Evolutionary conservation across 2,888 invertebrate species (phyloP).

Genomic region (Acanthopleura granulata): DNA sequence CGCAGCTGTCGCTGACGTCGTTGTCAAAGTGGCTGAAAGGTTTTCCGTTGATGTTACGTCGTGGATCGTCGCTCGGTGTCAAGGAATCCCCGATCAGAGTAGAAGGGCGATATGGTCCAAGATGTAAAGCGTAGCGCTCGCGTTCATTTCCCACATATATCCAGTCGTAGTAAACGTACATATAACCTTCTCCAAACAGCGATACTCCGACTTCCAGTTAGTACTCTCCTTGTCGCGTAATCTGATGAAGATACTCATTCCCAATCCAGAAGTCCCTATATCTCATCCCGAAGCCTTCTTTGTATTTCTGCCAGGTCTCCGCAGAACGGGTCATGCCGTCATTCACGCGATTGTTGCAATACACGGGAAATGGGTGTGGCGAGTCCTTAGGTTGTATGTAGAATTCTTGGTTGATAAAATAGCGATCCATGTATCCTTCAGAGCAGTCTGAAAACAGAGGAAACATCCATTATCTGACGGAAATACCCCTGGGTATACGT

Average conservation of each 20-base stretch:
- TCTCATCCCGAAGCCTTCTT: neutral
- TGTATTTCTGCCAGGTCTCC: neutral
- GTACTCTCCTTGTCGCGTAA: neutral
- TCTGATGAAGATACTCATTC: neutral
- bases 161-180: neutral
- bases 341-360: neutral
- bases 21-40: neutral
- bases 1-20: neutral
- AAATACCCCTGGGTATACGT: too few relatives aligned
- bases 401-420: too few relatives aligned
- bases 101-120: neutral
- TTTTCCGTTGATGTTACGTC: neutral
- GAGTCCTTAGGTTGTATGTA: neutral
- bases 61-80: neutral
- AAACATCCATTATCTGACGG: neutral
- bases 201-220: neutral
- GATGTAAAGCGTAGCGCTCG: neutral
- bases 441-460: neutral
- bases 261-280: neutral
- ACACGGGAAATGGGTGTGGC: neutral
- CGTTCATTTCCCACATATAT: neutral
- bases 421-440: neutral
- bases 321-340: neutral
- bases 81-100: neutral
- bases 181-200: neutral